Evolutionary conservation across 2,113 vertebrate species (phyloP).

Genomic region (Tragulus kanchil): DNA sequence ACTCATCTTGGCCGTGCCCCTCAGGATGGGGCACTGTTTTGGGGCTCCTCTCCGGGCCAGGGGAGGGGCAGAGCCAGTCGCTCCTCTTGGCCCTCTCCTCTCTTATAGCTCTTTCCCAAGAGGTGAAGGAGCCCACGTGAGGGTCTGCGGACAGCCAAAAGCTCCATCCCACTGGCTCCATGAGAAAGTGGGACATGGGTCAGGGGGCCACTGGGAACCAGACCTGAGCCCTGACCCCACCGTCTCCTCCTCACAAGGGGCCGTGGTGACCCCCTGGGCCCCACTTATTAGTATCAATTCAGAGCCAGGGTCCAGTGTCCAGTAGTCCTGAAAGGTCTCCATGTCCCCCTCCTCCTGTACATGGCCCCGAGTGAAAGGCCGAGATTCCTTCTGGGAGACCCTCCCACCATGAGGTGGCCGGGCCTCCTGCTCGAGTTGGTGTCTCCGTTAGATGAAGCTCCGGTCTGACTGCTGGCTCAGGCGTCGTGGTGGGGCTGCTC

Average conservation of each 20-base stretch:
- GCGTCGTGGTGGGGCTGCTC: not conserved
- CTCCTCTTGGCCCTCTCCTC: not conserved
- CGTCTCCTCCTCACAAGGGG: not conserved
- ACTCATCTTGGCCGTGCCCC: not conserved
- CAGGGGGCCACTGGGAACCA: no score
- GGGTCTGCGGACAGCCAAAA: not conserved
- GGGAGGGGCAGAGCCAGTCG: not conserved
- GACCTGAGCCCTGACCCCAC: not conserved
- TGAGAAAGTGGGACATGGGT: not conserved
- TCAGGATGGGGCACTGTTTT: not conserved
- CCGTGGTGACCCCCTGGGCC: not conserved
- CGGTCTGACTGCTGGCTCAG: not conserved
- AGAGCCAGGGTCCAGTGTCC: not conserved
- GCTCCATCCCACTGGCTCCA: not conserved
- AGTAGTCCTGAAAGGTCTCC: not conserved
- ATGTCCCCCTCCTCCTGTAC: rapidly evolving
- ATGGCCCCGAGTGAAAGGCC: not conserved
- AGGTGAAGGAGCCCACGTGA: not conserved
- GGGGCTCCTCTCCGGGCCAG: not conserved
- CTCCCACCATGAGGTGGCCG: rapidly evolving
- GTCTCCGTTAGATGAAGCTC: not conserved
- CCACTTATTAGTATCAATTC: not conserved
- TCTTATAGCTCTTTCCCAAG: not conserved
- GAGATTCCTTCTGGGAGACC: not conserved
- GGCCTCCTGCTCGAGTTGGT: not conserved